Evolutionary conservation across 2,888 invertebrate genomes (phyloP).

Genomic region (Polyommatus icarus): DNA sequence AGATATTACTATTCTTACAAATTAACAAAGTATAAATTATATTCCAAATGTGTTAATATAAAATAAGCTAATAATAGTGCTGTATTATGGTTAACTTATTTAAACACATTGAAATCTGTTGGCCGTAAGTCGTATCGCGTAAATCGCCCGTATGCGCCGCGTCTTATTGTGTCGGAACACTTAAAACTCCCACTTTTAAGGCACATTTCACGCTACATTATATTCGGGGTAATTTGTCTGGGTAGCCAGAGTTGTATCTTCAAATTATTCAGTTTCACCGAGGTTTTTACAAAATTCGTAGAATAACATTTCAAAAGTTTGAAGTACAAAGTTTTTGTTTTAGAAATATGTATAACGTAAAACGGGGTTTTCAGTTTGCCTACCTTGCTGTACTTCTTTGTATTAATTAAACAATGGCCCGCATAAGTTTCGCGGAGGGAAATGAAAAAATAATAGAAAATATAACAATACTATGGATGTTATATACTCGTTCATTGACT

Average conservation of each 20-base stretch:
- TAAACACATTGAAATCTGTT: not conserved
- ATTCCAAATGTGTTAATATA: too few species aligned
- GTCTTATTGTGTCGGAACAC: not conserved
- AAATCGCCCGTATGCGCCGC: not conserved
- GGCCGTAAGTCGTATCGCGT: not conserved
- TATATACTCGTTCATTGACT: too few species aligned
- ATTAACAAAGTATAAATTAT: too few species aligned
- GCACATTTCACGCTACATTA: slow-evolving; percentile 16
- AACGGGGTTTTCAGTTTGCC: not conserved
- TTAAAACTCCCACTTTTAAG: slow-evolving; percentile 6
- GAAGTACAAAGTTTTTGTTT: not conserved
- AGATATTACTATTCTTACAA: too few species aligned
- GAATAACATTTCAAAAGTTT: slow-evolving; percentile 2
- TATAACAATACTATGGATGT: not conserved
- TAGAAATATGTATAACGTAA: not conserved
- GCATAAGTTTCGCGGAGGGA: not conserved
- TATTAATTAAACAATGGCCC: not conserved
- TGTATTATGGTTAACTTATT: too few species aligned
- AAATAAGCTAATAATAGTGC: too few species aligned
- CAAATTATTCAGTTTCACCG: not conserved
- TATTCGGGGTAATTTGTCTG: not conserved
- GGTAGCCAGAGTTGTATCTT: not conserved
- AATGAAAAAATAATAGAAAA: not conserved
- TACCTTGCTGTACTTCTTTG: not conserved
- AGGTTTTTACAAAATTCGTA: slow-evolving; percentile 3